Percentiles rank a stretch among this genome's conserved stretches.
phyloP scores from a whole-genome alignment of 2,113 vertebrate genomes.

The Nyctibius bracteatus region DNA sequence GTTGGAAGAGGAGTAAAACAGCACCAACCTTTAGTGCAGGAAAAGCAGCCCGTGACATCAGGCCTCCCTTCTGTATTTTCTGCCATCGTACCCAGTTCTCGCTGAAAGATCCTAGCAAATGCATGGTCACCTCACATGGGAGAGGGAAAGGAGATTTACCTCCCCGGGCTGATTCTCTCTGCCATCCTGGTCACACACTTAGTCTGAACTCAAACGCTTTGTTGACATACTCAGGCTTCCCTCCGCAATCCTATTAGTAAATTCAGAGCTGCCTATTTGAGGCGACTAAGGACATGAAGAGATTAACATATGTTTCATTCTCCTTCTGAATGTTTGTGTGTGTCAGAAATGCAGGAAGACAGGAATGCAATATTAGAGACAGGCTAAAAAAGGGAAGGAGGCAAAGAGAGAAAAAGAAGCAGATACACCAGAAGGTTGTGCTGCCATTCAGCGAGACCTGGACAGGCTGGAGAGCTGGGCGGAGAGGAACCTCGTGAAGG shows the following conservation, averaged over 20 bases:
- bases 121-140: slow-evolving; percentile 14
- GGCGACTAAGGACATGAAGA: slow-evolving; percentile 9
- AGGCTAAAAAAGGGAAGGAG: neutral
- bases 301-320: slow-evolving; percentile 13
- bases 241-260: slow-evolving; percentile 60
- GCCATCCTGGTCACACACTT: neutral
- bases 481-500: no score
- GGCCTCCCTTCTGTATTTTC: slow-evolving; percentile 58
- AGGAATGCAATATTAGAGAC: neutral
- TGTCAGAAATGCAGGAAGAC: neutral
- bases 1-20: slow-evolving; percentile 13
- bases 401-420: neutral
- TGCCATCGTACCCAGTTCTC: slow-evolving; percentile 66
- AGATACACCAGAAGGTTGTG: no score
- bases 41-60: slow-evolving; percentile 44
- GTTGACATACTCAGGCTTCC: slow-evolving; percentile 25
- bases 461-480: no score
- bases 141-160: neutral
- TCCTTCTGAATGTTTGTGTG: neutral
- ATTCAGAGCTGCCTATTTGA: neutral
- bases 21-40: slow-evolving; percentile 30
- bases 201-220: neutral
- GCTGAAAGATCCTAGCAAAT: slow-evolving; percentile 63
- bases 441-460: no score
- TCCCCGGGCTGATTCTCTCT: neutral